A percentile compares a stretch with the other conserved stretches of the same genome.
phyloP scores from a whole-genome alignment of 2,888 invertebrate genomes.

The Brachyopa scutellaris region DNA sequence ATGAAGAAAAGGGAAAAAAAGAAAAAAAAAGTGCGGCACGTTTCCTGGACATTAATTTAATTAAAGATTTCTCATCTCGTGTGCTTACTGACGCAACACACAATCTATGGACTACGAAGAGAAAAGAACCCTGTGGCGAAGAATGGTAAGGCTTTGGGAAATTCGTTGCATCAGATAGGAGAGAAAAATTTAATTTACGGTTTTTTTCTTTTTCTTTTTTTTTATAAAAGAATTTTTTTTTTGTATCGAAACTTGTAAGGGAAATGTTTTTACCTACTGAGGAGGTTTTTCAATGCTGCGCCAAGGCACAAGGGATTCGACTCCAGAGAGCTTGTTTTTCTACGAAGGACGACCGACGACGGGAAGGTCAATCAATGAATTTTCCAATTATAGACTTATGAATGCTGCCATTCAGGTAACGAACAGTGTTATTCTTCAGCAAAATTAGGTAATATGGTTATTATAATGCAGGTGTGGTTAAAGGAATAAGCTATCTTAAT shows the following conservation, averaged over 20 bases:
- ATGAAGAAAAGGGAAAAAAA: not conserved
- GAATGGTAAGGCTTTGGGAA: constrained; percentile 27
- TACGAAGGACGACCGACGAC: too few relatives aligned
- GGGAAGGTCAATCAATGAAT: too few relatives aligned
- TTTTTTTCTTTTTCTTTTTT: not conserved
- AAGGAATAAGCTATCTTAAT: too few relatives aligned
- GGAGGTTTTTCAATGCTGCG: not conserved
- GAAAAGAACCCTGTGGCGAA: constrained; percentile 7
- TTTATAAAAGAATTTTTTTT: constrained; percentile 14
- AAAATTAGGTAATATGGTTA: too few relatives aligned
- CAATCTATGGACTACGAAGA: not conserved
- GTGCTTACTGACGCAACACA: constrained; percentile 46
- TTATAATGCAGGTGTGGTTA: too few relatives aligned
- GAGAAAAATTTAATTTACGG: constrained; percentile 40
- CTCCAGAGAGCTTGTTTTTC: not conserved
- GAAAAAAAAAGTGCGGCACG: constrained; percentile 34
- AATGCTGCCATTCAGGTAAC: not conserved
- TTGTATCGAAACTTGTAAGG: constrained; percentile 47
- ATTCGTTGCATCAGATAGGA: constrained; percentile 1
- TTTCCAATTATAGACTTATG: constrained; percentile 15
- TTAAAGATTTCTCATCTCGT: constrained; percentile 51
- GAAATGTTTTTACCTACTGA: constrained; percentile 39
- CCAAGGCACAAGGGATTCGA: not conserved
- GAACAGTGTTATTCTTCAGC: not conserved
- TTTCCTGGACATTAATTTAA: constrained; percentile 64